These are phyloP conservation scores for Vidua macroura DNA, from an alignment of 2,113 vertebrate species.

Conservation along the genomic window DNA sequence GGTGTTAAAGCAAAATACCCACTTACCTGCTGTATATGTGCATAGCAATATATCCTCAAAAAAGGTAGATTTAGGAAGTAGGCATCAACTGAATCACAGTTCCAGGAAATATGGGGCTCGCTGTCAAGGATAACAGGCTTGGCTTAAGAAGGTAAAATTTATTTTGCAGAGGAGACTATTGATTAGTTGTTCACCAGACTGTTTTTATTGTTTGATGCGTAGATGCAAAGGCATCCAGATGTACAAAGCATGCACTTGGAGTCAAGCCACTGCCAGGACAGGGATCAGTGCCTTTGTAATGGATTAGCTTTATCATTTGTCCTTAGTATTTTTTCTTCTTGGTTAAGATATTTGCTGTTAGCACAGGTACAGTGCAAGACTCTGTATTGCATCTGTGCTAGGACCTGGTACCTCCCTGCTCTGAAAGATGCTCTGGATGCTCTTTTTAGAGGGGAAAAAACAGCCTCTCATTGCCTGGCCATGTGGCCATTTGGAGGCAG, in stretches of 20 bases:
- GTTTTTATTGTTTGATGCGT: background rate
- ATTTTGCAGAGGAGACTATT: background rate
- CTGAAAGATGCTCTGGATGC: background rate
- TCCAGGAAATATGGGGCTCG: background rate
- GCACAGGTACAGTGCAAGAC: background rate
- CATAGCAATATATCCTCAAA: background rate
- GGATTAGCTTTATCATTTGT: background rate
- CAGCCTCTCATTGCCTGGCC: background rate
- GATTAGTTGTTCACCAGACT: background rate
- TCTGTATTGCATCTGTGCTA: background rate
- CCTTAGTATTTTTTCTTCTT: background rate
- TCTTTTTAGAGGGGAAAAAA: background rate
- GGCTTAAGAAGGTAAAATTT: background rate
- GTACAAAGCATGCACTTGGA: background rate
- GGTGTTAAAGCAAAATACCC: background rate
- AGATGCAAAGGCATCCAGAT: background rate
- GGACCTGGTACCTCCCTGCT: background rate
- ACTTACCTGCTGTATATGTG: background rate
- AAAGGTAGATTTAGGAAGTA: background rate
- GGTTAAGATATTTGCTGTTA: background rate
- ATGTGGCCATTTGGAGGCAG: background rate
- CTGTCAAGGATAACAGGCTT: background rate
- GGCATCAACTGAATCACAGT: background rate
- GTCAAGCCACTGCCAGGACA: background rate
- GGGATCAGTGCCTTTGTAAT: background rate